These are phyloP conservation scores for Frieseomelitta varia DNA, from an alignment of 1,140 invertebrate genomes.

Conservation along the genomic window DNA sequence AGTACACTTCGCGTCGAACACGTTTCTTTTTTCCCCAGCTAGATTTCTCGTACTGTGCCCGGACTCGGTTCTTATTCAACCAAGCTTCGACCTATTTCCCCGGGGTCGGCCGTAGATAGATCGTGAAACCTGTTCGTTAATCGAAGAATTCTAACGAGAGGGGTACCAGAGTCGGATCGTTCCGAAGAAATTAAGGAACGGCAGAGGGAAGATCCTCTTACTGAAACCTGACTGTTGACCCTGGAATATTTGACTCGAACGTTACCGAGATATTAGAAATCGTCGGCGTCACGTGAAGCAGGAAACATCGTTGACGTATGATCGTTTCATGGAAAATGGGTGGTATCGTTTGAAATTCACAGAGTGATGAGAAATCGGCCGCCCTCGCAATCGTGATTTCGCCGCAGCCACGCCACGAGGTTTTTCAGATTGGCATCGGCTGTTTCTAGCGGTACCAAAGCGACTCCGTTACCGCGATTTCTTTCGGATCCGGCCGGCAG, in stretches of 20 bases:
- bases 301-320: background rate
- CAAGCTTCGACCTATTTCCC: background rate
- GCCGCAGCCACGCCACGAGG: constrained; percentile 42
- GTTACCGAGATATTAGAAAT: constrained; percentile 5
- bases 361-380: constrained; percentile 4
- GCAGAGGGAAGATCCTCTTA: background rate
- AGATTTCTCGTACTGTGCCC: background rate
- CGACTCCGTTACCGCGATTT: constrained; percentile 70
- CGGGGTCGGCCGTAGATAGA: background rate
- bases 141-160: constrained; percentile 32
- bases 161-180: background rate
- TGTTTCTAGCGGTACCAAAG: constrained; percentile 68
- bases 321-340: constrained; percentile 28
- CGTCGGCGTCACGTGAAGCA: background rate
- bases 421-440: constrained; percentile 63
- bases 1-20: background rate
- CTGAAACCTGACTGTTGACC: background rate
- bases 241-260: background rate
- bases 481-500: constrained; percentile 52
- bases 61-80: background rate
- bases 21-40: too few species aligned
- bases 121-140: constrained; percentile 30
- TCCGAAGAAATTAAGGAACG: background rate
- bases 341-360: constrained; percentile 33
- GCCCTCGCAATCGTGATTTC: constrained; percentile 44